Base-by-base conservation (phyloP, 2,888 invertebrate species). In the Plebejus melissa region DNA sequence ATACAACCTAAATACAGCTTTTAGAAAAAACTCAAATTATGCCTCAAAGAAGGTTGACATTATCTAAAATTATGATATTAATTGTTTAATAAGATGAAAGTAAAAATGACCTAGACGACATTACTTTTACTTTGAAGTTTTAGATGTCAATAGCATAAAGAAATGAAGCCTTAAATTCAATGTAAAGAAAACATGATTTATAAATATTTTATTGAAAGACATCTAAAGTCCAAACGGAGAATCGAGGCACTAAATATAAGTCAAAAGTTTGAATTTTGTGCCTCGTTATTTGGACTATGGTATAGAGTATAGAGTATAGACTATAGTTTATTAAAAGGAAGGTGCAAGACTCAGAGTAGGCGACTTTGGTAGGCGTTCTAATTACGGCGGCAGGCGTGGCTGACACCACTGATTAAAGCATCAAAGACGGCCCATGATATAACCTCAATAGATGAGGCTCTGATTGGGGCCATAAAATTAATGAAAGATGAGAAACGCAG, bases 371-470 rank as follows among this genome's bases (percentile, higher is more conserved):
- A 46, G 86, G 85, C 85, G 83, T 88, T 89, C 85, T 89, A 91
- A 91, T 92, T 91, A 90, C 86, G 83, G 77, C 79, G 79, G 81
- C 77, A 81, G 90, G 90, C 88, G 89, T 87, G 85, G 84, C 82
- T 79, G 79, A 80, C 77, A 83, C 85, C 84, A 85, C 88, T 90
- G 89, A 90, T 90, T 90, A 90, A 88, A 82, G 86, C 87, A 83
- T 88, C 90, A 89, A 89, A 89, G 88, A 81, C 80, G 82, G 85
- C 84, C 83, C 82, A 78, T 89, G 87, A 88, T 69, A 50, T 36
- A 50, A 32, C 16, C 28, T 60, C n/a, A 32, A 65, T 60, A 74
- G 74, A 46, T 28, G 60, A 71, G 71, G 71, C 28, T 65, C 70
- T 74, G 32, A 72, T 50, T 54, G 28, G 32, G 32, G 13, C 32